phyloP scores from a whole-genome alignment of 2,113 vertebrate genomes.

The Verasper variegatus region DNA sequence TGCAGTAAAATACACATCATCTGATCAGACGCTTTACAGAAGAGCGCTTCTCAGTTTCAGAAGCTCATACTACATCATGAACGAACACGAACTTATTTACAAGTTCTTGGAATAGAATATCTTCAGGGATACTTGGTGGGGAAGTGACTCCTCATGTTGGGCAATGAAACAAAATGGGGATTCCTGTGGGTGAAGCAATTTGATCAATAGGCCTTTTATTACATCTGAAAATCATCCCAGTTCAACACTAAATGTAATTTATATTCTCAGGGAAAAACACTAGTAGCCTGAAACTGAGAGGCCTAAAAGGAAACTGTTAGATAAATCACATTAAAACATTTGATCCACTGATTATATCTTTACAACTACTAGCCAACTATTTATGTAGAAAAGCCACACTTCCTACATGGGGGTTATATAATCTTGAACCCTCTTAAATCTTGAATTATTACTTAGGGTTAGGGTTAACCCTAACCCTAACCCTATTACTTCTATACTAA shows the following conservation, averaged over 20 bases:
- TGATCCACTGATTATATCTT: conserved; percentile 2
- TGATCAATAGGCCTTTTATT: neutral
- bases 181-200: neutral
- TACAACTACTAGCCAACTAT: neutral
- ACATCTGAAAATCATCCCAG: neutral
- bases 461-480: too few species aligned
- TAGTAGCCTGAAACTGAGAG: neutral
- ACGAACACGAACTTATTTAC: too few species aligned
- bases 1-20: neutral
- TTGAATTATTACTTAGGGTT: neutral
- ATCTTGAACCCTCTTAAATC: neutral
- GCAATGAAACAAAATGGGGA: neutral
- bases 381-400: neutral
- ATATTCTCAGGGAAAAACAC: neutral
- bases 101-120: neutral
- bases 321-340: neutral
- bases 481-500: neutral
- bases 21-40: neutral
- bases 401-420: neutral
- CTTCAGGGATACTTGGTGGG: neutral
- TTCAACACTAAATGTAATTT: neutral
- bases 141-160: neutral
- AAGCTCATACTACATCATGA: neutral
- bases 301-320: neutral
- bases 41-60: neutral